phyloP scores from a whole-genome alignment of 2,113 vertebrate species.

The Jacana jacana region DNA sequence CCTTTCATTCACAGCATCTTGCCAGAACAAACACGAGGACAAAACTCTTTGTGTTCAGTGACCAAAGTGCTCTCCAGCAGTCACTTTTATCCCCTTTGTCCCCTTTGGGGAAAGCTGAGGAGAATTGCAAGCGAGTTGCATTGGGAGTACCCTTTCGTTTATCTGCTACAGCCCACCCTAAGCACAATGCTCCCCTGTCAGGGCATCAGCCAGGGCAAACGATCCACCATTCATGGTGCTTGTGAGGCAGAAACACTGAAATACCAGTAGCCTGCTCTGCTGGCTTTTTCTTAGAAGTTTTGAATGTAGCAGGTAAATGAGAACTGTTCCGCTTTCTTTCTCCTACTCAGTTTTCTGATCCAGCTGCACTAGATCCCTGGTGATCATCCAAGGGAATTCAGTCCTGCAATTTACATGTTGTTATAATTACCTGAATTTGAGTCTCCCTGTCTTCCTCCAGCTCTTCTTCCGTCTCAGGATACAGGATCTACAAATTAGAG shows the following conservation, averaged over 20 bases:
- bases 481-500: neutral
- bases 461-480: neutral
- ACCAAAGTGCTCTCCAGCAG: neutral
- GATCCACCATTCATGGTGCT: neutral
- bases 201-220: neutral
- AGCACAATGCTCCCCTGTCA: neutral
- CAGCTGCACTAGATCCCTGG: neutral
- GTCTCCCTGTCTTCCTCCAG: neutral
- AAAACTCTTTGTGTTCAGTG: neutral
- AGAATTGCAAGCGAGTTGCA: neutral
- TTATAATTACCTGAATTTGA: neutral
- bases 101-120: neutral
- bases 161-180: neutral
- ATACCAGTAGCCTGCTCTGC: neutral
- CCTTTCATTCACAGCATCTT: neutral
- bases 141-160: neutral
- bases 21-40: neutral
- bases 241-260: neutral
- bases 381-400: neutral
- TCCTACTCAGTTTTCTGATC: neutral
- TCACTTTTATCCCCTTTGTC: neutral
- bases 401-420: neutral
- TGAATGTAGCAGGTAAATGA: neutral
- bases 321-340: neutral
- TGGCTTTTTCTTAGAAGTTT: neutral